Evolutionary conservation across 2,113 vertebrate species (phyloP).

Genomic region (Aplodontia rufa): DNA sequence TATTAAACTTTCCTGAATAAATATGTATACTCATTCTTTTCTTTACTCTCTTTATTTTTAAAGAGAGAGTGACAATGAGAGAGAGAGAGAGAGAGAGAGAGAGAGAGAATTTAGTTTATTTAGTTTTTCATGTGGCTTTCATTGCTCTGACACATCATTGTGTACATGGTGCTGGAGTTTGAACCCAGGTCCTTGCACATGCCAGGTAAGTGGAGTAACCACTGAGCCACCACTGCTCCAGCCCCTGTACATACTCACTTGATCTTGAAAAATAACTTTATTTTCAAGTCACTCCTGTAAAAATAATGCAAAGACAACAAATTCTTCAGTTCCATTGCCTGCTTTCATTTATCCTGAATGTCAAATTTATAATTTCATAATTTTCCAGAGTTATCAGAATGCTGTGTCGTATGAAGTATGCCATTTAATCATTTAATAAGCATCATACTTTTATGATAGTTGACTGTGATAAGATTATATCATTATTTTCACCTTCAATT

Average conservation of each 20-base stretch:
- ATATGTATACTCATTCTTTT: not conserved
- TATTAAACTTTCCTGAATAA: not conserved
- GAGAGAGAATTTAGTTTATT: too few relatives aligned
- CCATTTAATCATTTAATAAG: not conserved
- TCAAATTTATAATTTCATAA: not conserved
- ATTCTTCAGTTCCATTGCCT: not conserved
- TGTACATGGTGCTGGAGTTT: too few relatives aligned
- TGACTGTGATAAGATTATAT: not conserved
- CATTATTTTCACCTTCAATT: not conserved
- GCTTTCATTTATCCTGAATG: not conserved
- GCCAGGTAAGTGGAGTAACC: too few relatives aligned
- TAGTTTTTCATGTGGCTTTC: too few relatives aligned
- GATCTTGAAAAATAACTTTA: not conserved
- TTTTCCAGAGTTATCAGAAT: not conserved
- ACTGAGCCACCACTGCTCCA: too few relatives aligned
- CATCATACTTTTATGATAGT: not conserved
- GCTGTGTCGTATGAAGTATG: not conserved
- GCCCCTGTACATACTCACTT: too few relatives aligned
- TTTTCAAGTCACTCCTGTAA: not conserved
- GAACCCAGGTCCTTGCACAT: too few relatives aligned
- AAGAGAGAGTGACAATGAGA: too few relatives aligned
- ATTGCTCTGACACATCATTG: too few relatives aligned
- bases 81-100: too few relatives aligned
- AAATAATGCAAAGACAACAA: not conserved
- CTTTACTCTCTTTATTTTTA: too few relatives aligned